Conservation (phyloP, 2,797 vertebrate species). For the Falco peregrinus region DNA sequence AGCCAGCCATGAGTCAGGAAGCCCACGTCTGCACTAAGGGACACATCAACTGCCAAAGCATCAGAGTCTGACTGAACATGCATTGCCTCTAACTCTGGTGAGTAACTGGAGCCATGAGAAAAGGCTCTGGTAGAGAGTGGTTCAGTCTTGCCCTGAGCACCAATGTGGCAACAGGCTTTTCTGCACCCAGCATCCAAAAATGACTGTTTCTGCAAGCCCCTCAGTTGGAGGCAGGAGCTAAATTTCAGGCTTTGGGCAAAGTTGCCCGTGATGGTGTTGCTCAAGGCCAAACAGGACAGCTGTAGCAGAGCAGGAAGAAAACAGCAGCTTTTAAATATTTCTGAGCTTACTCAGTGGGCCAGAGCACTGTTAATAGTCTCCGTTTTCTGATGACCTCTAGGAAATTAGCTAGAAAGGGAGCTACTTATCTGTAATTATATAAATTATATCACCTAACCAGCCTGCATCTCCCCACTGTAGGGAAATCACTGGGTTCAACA, state of each 20-base stretch:
- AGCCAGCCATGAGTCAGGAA: not conserved
- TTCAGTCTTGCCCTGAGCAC: not conserved
- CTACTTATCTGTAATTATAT: not conserved
- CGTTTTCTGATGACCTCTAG: not conserved
- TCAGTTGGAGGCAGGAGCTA: not conserved
- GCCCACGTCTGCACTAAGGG: not conserved
- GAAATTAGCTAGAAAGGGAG: not conserved
- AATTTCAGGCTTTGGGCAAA: not conserved
- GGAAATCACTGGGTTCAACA: not conserved
- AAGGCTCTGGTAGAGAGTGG: not conserved
- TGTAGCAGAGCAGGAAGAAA: not conserved
- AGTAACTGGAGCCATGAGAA: not conserved
- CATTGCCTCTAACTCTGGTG: not conserved
- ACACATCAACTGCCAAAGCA: not conserved
- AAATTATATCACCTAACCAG: not conserved
- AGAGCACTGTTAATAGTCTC: not conserved
- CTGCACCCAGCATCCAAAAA: not conserved
- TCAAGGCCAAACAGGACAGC: not conserved
- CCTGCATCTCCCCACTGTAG: rapidly evolving
- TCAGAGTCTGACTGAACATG: not conserved
- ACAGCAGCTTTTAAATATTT: not conserved
- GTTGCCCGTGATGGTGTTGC: not conserved
- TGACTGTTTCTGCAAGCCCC: not conserved
- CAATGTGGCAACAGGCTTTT: not conserved
- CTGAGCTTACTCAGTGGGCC: not conserved